phyloP scores from a whole-genome alignment of 2,888 invertebrate genomes.

The Drosophila meridiana region DNA sequence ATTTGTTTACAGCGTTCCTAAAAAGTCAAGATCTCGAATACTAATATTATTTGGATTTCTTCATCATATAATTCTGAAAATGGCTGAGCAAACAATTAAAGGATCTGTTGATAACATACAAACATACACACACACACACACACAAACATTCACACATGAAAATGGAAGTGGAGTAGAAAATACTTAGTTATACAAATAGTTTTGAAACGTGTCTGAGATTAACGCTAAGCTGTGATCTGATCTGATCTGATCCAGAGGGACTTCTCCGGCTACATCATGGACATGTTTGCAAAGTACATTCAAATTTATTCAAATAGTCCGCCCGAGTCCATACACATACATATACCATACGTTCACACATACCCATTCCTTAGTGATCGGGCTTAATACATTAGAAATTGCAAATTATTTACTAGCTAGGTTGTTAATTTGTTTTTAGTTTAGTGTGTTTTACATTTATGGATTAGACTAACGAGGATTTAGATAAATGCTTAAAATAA shows the following conservation, averaged over 20 bases:
- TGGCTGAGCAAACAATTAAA: slow-evolving; percentile 46
- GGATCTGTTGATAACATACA: slow-evolving; percentile 19
- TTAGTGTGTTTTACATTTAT: slow-evolving; percentile 20
- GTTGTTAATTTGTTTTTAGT: slow-evolving; percentile 5
- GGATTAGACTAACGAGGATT: slow-evolving; percentile 33
- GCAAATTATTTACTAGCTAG: slow-evolving; percentile 78
- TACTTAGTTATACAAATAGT: slow-evolving; percentile 24
- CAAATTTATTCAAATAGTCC: slow-evolving; percentile 4
- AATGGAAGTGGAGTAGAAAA: slow-evolving; percentile 24
- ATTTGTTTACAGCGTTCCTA: slow-evolving; percentile 50
- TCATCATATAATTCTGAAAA: slow-evolving; percentile 34
- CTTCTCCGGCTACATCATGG: not conserved
- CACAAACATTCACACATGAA: slow-evolving; percentile 21
- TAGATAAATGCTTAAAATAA: slow-evolving; percentile 55
- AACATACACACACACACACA: slow-evolving; percentile 11
- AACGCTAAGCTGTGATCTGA: not conserved
- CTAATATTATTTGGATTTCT: slow-evolving; percentile 34
- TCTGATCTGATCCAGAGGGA: not conserved
- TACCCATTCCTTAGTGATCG: slow-evolving; percentile 20
- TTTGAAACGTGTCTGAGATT: slow-evolving; percentile 8
- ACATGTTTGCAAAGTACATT: slow-evolving; percentile 11
- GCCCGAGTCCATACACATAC: slow-evolving; percentile 10
- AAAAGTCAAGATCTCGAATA: slow-evolving; percentile 64
- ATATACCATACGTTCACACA: slow-evolving; percentile 4
- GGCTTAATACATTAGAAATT: slow-evolving; percentile 67